Conservation (phyloP, 2,797 vertebrate species). For the Enteromius viviparus region DNA sequence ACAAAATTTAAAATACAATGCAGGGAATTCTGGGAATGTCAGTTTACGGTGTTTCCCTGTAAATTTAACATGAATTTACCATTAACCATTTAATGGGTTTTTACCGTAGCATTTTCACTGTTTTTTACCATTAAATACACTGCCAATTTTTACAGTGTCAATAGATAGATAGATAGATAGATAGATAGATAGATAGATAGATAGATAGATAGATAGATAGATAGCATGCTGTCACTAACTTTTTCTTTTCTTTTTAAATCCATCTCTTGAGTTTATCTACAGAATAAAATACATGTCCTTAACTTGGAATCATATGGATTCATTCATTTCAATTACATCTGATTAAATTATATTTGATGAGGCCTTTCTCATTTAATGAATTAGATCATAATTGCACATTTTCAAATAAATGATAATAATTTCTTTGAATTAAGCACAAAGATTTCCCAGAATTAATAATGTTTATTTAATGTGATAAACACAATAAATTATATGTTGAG, state of each 20-base stretch:
- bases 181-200: neutral
- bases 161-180: neutral
- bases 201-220: no score
- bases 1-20: no score
- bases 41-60: no score
- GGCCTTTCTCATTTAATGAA: neutral
- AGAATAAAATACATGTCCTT: neutral
- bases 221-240: neutral
- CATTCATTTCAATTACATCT: neutral
- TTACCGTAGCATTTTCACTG: no score
- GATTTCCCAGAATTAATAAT: neutral
- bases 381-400: neutral
- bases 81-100: no score
- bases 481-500: constrained; percentile 50
- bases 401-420: neutral
- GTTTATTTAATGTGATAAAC: constrained; percentile 22
- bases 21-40: no score
- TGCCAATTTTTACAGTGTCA: no score
- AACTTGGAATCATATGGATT: neutral
- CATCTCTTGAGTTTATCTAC: neutral
- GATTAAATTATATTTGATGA: neutral
- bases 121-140: no score
- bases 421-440: neutral
- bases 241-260: neutral
- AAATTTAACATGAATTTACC: no score